Conservation (phyloP, 2,113 vertebrate species). For the Regulus satrapa region DNA sequence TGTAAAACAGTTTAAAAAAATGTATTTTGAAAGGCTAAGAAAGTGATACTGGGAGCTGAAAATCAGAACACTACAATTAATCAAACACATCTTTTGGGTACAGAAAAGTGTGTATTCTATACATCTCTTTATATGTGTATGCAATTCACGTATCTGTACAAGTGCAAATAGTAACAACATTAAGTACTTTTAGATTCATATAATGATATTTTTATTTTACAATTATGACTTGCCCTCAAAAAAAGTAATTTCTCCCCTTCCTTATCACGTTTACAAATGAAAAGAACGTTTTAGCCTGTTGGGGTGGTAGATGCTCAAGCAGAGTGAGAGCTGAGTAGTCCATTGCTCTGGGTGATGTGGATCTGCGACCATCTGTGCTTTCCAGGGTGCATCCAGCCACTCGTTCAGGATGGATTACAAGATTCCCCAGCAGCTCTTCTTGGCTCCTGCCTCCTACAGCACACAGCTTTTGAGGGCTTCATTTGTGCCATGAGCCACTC, state of each 20-base stretch:
- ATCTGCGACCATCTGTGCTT: neutral
- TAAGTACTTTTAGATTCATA: neutral
- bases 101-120: neutral
- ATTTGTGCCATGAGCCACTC: accelerated
- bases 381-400: neutral
- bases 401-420: neutral
- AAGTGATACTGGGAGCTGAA: neutral
- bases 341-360: accelerated
- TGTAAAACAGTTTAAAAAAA: neutral
- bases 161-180: neutral
- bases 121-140: neutral
- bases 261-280: neutral
- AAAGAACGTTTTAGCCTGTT: neutral
- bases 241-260: neutral
- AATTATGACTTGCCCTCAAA: neutral
- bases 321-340: neutral
- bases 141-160: neutral
- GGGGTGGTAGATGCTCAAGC: neutral
- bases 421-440: neutral
- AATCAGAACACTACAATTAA: neutral
- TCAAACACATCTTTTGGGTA: neutral
- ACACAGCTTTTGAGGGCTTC: neutral
- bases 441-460: neutral
- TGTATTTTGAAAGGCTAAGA: neutral
- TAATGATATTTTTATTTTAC: neutral